Base-by-base conservation (phyloP, 1,140 invertebrate species). In the Venturia canescens region DNA sequence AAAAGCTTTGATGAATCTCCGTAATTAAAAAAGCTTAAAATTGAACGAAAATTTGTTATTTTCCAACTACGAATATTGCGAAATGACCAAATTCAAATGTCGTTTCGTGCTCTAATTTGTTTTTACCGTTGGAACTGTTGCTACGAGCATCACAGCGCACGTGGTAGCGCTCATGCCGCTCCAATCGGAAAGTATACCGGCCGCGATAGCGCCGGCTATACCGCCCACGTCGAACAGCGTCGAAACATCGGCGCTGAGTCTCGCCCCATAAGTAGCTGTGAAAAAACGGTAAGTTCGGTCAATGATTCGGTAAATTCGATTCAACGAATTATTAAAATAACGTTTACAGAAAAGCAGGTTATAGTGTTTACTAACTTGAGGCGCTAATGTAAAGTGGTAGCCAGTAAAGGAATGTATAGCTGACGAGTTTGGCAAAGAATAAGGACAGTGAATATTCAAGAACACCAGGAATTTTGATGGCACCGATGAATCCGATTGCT, bases 371-470 rank as follows among this genome's bases (percentile, higher is more conserved):
- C 94, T 95, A 89, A 98, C 97, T 97, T 81, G 96, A 96, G 76
- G 93, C 92, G 70, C 95, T 94, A 75, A 99, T 97, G 86, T 99
- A 99, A 18, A 95, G 91, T 67, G 98, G 98, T 83, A 99, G 92
- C 98, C 98, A 99, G 89, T 97, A 99, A 15, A 99, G 94, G 92
- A 99, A 99, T 78, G 98, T 99, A 88, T 99, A 99, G 88, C 96
- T 98, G 75, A 99, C 98, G 7, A 99, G 93, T 92, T 99, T 99
- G n/a, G 98, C 97, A 92, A 99, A 99, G 90, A 99, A 99, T 44
- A 99, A 92, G 50, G 97, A 97, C 2, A 99, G 88, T 0, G 98
- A 98, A 92, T 97, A 99, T 91, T 99, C 98, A 4, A 98, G 86
- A 1, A 99, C 98, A 26, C 98, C 98, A n/a, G 97, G 97, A 87